Conservation (phyloP, 2,888 invertebrate species). For the Odontomyia ornata region DNA sequence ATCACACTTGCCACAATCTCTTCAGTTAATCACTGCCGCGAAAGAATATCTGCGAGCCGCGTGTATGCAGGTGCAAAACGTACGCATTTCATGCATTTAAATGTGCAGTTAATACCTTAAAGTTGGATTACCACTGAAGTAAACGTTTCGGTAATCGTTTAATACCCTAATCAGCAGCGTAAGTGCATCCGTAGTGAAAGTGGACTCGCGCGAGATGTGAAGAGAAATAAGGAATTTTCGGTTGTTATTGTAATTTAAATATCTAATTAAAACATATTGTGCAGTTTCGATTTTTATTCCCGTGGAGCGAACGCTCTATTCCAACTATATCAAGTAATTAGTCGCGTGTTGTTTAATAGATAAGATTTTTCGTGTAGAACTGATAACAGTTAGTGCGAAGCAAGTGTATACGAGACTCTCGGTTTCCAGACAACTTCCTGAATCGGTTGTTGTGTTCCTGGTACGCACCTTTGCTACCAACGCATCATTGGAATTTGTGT, state of each 20-base stretch:
- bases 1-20: neutral
- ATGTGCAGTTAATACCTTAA: neutral
- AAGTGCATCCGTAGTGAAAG: constrained; percentile 28
- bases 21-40: neutral
- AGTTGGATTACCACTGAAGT: neutral
- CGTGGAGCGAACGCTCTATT: neutral
- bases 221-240: neutral
- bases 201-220: constrained; percentile 21
- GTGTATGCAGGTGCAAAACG: constrained; percentile 8
- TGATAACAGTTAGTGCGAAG: neutral
- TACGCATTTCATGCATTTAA: too few species aligned
- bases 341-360: constrained; percentile 21
- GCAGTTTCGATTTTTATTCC: too few species aligned
- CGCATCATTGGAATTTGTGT: neutral
- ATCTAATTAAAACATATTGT: too few species aligned
- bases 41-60: neutral
- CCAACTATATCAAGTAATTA: constrained; percentile 28
- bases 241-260: too few species aligned
- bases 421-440: constrained; percentile 24
- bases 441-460: constrained; percentile 23
- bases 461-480: constrained; percentile 9
- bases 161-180: neutral
- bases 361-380: constrained; percentile 13
- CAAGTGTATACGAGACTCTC: neutral
- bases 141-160: neutral